Evolutionary conservation across 2,888 invertebrate species (phyloP).

Genomic region (Pseudanteris insignis): DNA sequence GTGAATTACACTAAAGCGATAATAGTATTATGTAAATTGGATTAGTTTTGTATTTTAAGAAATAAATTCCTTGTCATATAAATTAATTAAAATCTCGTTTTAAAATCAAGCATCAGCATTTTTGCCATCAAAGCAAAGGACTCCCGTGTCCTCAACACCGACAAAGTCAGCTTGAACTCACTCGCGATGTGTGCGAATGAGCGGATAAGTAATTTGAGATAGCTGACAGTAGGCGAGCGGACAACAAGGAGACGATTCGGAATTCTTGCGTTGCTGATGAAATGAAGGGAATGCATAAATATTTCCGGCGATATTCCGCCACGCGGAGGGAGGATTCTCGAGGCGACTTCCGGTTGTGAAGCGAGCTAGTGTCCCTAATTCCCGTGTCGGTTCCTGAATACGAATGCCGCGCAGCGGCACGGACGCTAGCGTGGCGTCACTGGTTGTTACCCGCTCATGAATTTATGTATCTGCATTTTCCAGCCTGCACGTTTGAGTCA

Average conservation of each 20-base stretch:
- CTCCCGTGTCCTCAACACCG: no score
- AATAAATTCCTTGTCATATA: no score
- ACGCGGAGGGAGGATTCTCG: conserved; percentile 62
- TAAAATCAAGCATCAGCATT: no score
- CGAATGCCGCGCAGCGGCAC: conserved; percentile 63
- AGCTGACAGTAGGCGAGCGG: conserved; percentile 38
- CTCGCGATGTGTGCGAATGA: no score
- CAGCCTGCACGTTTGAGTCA: conserved; percentile 57
- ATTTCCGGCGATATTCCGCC: conserved; percentile 62
- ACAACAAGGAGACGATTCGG: conserved; percentile 47
- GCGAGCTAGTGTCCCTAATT: conserved; percentile 67
- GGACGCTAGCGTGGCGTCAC: conserved; percentile 67
- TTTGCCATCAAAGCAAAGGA: no score
- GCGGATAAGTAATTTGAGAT: conserved; percentile 12
- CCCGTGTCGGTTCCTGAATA: conserved; percentile 67
- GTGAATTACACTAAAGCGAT: no score
- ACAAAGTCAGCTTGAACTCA: no score
- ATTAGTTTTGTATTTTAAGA: no score
- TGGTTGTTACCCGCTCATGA: conserved; percentile 65
- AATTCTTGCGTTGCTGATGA: conserved; percentile 59
- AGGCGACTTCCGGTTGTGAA: conserved; percentile 65
- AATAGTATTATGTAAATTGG: no score
- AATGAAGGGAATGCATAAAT: conserved; percentile 65
- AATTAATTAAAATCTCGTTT: no score
- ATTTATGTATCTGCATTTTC: conserved; percentile 67